Evolutionary conservation across 2,113 vertebrate genomes (phyloP).

Genomic region (Caranx melampygus): DNA sequence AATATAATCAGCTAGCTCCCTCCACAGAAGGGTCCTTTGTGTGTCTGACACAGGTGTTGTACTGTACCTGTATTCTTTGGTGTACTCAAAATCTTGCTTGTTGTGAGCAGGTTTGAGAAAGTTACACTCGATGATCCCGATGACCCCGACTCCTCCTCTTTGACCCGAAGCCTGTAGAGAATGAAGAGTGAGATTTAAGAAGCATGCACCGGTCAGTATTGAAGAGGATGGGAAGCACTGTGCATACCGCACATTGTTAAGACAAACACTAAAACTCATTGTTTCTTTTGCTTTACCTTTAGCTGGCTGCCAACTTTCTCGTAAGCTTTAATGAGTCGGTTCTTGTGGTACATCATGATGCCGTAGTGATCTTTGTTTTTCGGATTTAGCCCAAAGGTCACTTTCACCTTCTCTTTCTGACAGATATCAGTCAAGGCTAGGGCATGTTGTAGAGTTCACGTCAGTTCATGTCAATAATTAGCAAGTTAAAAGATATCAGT

Average conservation of each 20-base stretch:
- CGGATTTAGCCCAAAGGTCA: slow-evolving; percentile 88
- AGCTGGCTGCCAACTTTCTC: slow-evolving; percentile 89
- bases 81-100: slow-evolving; percentile 90
- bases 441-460: too few species aligned
- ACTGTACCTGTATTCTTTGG: slow-evolving; percentile 86
- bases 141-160: slow-evolving; percentile 84
- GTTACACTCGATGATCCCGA: slow-evolving; percentile 88
- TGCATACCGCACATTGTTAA: too few species aligned
- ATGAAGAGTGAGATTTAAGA: background rate
- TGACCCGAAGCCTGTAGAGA: slow-evolving; percentile 77
- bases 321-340: slow-evolving; percentile 87
- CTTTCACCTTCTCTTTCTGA: slow-evolving; percentile 87
- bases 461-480: too few species aligned
- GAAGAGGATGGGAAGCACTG: background rate
- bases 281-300: slow-evolving; percentile 75
- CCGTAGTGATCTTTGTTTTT: slow-evolving; percentile 85
- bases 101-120: slow-evolving; percentile 88
- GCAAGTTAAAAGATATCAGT: too few species aligned
- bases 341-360: slow-evolving; percentile 90
- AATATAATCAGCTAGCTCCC: background rate
- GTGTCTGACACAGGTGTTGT: background rate
- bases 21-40: background rate
- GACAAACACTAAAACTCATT: background rate
- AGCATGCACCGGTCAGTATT: background rate
- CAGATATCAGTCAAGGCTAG: slow-evolving; percentile 69